Conservation (phyloP, 2,113 vertebrate genomes). For the Acrocephalus kingi region DNA sequence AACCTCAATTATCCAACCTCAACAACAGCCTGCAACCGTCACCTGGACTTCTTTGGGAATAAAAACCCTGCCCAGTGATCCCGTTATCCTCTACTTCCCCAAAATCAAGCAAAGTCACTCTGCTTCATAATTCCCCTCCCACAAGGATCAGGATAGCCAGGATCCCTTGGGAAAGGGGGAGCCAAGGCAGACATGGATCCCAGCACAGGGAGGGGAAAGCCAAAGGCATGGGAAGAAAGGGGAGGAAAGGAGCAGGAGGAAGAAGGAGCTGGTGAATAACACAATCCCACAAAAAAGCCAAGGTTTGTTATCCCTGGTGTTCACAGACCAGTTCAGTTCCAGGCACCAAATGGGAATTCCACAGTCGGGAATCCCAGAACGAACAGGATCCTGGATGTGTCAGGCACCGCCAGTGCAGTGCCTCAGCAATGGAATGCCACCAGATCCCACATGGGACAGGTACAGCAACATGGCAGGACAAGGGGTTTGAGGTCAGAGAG, state of each 20-base stretch:
- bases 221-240: not conserved
- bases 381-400: not conserved
- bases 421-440: not conserved
- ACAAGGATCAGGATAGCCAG: not conserved
- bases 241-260: not conserved
- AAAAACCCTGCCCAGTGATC: not conserved
- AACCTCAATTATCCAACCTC: not conserved
- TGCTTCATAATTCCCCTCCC: rapidly evolving
- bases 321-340: rapidly evolving
- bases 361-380: not conserved
- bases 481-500: rapidly evolving
- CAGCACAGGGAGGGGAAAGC: rapidly evolving
- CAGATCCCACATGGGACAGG: not conserved
- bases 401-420: not conserved
- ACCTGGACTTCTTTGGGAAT: not conserved
- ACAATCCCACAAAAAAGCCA: not conserved
- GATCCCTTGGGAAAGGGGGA: too few relatives aligned
- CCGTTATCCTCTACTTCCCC: rapidly evolving
- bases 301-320: not conserved
- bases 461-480: rapidly evolving
- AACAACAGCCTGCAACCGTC: not conserved
- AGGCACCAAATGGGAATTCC: not conserved
- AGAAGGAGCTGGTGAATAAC: not conserved
- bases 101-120: not conserved
- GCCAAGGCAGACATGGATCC: not conserved